Evolutionary conservation across 64 coral and sea anemone genomes (phyloP).

Genomic region (Trachythela sp.): DNA sequence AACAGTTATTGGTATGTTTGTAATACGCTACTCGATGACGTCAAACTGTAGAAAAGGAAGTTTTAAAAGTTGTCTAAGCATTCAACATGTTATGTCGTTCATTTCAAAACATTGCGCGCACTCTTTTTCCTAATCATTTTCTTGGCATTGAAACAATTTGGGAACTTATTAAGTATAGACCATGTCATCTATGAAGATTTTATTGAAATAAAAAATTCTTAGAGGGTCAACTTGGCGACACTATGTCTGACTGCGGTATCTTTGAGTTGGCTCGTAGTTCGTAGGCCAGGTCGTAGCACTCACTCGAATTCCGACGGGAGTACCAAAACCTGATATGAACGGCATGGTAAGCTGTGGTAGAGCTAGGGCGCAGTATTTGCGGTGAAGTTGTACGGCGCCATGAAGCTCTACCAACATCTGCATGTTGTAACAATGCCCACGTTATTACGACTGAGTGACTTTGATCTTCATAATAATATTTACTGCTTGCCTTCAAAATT

Average conservation of each 20-base stretch:
- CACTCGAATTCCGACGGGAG: background rate
- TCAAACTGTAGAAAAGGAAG: background rate
- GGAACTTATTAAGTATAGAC: background rate
- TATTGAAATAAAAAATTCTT: conserved; percentile 26
- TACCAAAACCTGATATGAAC: background rate
- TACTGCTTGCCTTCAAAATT: background rate
- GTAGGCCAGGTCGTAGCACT: background rate
- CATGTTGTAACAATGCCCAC: background rate
- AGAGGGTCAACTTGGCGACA: conserved; percentile 29
- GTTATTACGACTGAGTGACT: background rate
- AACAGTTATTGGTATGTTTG: conserved; percentile 9
- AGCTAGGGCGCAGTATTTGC: background rate
- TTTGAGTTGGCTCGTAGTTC: background rate
- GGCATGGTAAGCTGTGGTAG: background rate
- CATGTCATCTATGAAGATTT: conserved; percentile 17
- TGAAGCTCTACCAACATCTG: background rate
- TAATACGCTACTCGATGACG: background rate
- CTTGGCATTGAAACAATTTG: background rate
- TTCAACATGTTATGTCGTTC: background rate
- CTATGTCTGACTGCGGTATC: background rate
- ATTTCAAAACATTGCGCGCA: background rate
- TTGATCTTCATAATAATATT: background rate
- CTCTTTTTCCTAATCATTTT: background rate
- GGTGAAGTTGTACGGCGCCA: background rate
- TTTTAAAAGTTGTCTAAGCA: background rate